Percentiles rank a stretch among this genome's conserved stretches.
Evolutionary conservation across 1,140 invertebrate species (phyloP).

Genomic region (Linepithema humile): DNA sequence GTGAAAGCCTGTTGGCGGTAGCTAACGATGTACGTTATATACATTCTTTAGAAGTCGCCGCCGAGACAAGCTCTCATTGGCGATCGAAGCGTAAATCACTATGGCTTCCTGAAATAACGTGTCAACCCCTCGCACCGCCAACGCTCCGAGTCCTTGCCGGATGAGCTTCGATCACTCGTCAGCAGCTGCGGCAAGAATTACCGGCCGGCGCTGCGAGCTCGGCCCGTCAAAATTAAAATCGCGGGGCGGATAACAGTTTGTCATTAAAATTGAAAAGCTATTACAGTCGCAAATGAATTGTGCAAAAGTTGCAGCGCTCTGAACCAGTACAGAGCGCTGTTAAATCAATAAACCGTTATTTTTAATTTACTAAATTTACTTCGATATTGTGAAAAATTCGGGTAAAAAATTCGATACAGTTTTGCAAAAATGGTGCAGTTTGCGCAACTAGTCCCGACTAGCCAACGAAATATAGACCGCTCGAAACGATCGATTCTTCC

Average conservation of each 20-base stretch:
- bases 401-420: neutral
- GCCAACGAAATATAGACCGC: neutral
- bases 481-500: constrained; percentile 23
- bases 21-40: constrained; percentile 59
- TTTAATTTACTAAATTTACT: neutral
- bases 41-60: constrained; percentile 63
- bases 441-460: neutral
- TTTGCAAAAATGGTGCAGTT: neutral
- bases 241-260: neutral
- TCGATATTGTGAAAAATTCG: neutral
- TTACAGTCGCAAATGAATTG: neutral
- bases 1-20: constrained; percentile 20
- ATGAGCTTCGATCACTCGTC: constrained; percentile 44
- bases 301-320: neutral
- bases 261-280: neutral
- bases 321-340: neutral
- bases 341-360: neutral
- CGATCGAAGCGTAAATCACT: constrained; percentile 72
- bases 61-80: constrained; percentile 71
- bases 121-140: constrained; percentile 47
- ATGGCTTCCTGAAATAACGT: constrained; percentile 69
- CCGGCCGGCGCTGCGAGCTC: neutral
- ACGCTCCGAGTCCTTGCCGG: constrained; percentile 53
- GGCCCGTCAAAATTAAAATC: neutral
- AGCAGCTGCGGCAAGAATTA: constrained; percentile 8